Evolutionary conservation across 2,797 vertebrate genomes (phyloP).

Genomic region (Margarornis squamiger): DNA sequence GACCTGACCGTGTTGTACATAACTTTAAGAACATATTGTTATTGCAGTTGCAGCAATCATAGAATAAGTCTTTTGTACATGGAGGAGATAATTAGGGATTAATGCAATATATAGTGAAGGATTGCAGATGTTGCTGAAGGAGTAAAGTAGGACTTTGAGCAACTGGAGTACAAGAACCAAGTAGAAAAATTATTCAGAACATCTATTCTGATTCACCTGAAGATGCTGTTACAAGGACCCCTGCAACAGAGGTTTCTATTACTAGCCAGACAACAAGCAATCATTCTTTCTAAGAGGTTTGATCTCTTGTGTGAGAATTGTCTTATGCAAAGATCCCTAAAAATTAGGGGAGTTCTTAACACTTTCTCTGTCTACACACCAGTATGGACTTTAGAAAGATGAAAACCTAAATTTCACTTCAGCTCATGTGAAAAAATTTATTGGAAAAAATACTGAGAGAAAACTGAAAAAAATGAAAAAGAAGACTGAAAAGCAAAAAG

Average conservation of each 20-base stretch:
- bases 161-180: not conserved
- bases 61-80: not conserved
- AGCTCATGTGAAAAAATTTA: not conserved
- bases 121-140: not conserved
- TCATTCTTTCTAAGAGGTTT: not conserved
- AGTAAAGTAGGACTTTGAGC: not conserved
- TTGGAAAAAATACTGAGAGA: not conserved
- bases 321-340: not conserved
- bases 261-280: not conserved
- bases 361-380: not conserved
- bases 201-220: not conserved
- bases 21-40: not conserved
- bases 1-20: not conserved
- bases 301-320: not conserved
- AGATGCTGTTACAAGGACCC: not conserved
- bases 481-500: not conserved
- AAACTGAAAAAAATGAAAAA: not conserved
- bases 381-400: not conserved
- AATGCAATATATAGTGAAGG: not conserved
- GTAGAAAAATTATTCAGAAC: not conserved
- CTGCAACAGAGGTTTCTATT: not conserved
- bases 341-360: not conserved
- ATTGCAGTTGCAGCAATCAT: not conserved
- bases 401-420: not conserved
- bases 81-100: not conserved